Base-by-base conservation (phyloP, 2,888 invertebrate genomes). In the Antheraea assamensis region DNA sequence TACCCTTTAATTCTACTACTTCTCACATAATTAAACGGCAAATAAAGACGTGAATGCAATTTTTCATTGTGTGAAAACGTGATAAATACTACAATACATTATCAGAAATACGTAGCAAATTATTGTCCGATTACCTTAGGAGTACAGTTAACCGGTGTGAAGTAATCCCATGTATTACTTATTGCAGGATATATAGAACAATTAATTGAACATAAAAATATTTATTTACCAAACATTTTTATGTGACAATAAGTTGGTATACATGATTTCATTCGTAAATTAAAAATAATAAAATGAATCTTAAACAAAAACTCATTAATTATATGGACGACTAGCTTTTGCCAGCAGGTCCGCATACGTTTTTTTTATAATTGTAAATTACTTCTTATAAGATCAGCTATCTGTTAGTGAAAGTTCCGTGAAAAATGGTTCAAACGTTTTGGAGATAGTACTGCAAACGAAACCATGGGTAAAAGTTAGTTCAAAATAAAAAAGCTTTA, bases 1-100 rank as follows among this genome's bases (percentile, higher is more conserved):
- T 64, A 72, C 35, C 10, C 27, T 64, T 61, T 72, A 64, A 30
- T 64, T 72, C 49, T 30, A 35, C 24, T 35, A 71, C 58, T 71
- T 21, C 27, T 35, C 58, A 19, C n/a, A 19, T 31, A 31, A 58
- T 49, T 27, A 64, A 30, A 30, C 30, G 27, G 17, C 30, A 30
- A 30, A 30, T 0, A 17, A 30, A 64, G 61, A 64, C 30, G 27
- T 64, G 61, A 64, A 64, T 64, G 61, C 15, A 64, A 64, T 27
- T 30, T 27, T 64, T 64, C 61, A 64, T 30, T 64, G 27, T 64
- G 61, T 27, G 61, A 64, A 64, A 30, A 64, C 4, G 30, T 30
- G 5, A 27, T 64, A 64, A 64, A 64, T 19, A 66, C 31, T 30
- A 35, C 19, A 70, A 7, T 27, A 70, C 31, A 24, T 47, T 70